A percentile compares a stretch with the other conserved stretches of the same genome.
phyloP scores from a whole-genome alignment of 1,140 invertebrate species.

The Bombus difficillimus region DNA sequence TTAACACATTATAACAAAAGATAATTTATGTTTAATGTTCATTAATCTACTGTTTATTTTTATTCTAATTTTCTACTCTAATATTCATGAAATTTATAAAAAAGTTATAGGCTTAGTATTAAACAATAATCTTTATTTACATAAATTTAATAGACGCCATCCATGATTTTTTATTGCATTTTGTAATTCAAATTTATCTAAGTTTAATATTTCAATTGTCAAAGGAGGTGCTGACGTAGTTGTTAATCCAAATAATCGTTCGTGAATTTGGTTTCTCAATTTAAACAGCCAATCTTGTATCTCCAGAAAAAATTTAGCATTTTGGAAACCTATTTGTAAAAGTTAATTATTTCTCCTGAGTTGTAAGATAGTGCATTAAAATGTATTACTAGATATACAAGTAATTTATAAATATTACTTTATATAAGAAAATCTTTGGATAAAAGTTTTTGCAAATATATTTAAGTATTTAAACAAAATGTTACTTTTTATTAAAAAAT shows the following conservation, averaged over 20 bases:
- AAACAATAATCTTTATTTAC: constrained; percentile 57
- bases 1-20: background rate
- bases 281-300: constrained; percentile 70
- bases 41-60: background rate
- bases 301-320: constrained; percentile 57
- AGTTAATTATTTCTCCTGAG: background rate
- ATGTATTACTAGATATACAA: background rate
- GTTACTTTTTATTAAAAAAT: background rate
- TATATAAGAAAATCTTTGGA: background rate
- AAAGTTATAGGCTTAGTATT: background rate
- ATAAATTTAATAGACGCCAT: constrained; percentile 64
- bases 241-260: constrained; percentile 4
- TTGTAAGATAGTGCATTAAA: background rate
- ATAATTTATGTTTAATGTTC: background rate
- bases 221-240: background rate
- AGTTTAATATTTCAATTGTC: constrained; percentile 37
- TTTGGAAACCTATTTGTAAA: background rate
- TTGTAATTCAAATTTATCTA: constrained; percentile 38
- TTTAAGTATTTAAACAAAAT: background rate
- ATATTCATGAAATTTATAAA: background rate
- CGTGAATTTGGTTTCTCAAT: constrained; percentile 48
- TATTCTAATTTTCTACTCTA: background rate
- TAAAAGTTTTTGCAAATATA: background rate
- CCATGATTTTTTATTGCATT: constrained; percentile 31
- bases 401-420: background rate